Percentiles rank a stretch among this genome's conserved stretches.
Conservation (phyloP, 2,113 vertebrate genomes). For the Gambusia affinis region DNA sequence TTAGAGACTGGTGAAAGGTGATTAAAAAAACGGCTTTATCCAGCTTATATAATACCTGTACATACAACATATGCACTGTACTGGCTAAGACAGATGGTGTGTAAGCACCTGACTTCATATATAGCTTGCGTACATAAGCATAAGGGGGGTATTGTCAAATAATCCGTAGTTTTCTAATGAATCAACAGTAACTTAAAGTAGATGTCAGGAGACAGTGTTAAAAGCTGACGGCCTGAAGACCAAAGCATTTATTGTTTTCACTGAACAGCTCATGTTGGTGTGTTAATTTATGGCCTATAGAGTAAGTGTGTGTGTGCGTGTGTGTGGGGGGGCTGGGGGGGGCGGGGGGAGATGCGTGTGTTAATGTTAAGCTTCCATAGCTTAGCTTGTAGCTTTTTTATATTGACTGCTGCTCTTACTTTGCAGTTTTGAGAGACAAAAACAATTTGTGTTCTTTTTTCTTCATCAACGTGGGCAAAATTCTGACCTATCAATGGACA, state of each 20-base stretch:
- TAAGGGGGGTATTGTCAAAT: constrained; percentile 14
- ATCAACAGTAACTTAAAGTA: constrained; percentile 41
- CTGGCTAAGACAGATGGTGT: constrained; percentile 17
- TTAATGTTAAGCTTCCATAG: neutral
- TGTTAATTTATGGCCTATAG: neutral
- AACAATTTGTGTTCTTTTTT: too few species aligned
- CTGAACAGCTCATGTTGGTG: too few species aligned
- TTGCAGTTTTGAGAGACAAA: too few species aligned
- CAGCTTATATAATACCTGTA: constrained; percentile 4
- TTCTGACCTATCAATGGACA: too few species aligned
- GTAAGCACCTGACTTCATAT: constrained; percentile 11
- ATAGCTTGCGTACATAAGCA: constrained; percentile 22
- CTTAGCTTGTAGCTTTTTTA: too few species aligned
- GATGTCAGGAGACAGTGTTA: constrained; percentile 24
- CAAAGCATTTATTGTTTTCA: neutral
- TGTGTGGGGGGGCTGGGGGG: neutral
- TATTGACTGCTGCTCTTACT: too few species aligned
- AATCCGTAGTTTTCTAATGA: constrained; percentile 50
- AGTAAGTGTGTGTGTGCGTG: neutral
- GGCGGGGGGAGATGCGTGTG: neutral
- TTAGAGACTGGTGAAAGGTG: constrained; percentile 28
- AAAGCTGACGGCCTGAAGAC: constrained; percentile 9
- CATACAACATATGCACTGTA: constrained; percentile 5
- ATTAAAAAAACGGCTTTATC: constrained; percentile 7
- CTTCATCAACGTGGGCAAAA: too few species aligned